Base-by-base conservation (phyloP, 2,888 invertebrate species). In the Machimus rusticus region DNA sequence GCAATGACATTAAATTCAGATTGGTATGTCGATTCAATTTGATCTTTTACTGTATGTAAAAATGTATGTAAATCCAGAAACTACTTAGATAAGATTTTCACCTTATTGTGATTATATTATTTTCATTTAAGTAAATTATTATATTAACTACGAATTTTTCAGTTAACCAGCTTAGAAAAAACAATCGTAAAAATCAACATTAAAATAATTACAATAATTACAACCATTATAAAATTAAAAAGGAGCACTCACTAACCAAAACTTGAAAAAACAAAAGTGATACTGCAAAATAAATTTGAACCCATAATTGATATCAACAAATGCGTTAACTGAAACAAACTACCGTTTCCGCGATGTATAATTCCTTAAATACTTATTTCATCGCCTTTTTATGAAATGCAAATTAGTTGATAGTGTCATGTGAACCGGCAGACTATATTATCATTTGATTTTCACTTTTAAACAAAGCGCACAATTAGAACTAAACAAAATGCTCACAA, bases 291-390 rank as follows among this genome's bases (percentile, higher is more conserved):
- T 23, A 66, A 66, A 66, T 66, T 66, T 66, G 28, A 66, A 66
- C 23, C 23, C 66, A 66, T 66, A 66, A 66, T 66, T 66, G 19
- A 66, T 28, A 23, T 66, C 9, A 8, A 66, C 66, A 66, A 66
- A 34, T 34, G 37, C 76, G 37, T 76, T 66, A 66, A 66, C 66
- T 28, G 19, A 46, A 78, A 23, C 19, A 43, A 34, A 78, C 78
- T 43, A 19, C n/a, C n/a, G 76, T 23, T 23, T 43, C 19, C 23
- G 78, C 23, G 23, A 8, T n/a, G 46, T 78, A 78, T 78, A 78
- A 43, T 78, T 78, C 78, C 23, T 78, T 78, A 78, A 78, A 78
- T 78, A 78, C 23, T 23, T 19, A 43, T 23, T 78, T 78, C 39
- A 37, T n/a, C 39, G 43, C 23, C 43, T 34, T 46, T 78, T 78